These are phyloP conservation scores for Rhinophrynus dorsalis DNA, from an alignment of 2,797 vertebrate species.

Conservation along the genomic window DNA sequence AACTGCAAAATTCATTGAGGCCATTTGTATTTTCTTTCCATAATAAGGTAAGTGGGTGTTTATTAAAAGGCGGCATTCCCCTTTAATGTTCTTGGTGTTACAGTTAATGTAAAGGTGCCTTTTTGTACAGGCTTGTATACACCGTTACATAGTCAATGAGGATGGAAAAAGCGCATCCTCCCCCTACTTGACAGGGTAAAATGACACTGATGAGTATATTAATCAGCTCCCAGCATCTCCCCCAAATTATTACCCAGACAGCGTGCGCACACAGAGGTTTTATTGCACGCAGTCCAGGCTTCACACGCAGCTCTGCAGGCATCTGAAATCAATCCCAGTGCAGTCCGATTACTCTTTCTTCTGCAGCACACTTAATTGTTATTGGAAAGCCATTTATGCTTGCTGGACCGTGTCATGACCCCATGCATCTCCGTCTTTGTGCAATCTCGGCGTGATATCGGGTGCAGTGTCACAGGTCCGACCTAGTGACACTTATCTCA, in stretches of 20 bases:
- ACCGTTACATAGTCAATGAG: too few species aligned
- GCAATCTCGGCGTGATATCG: neutral
- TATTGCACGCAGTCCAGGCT: constrained; percentile 6
- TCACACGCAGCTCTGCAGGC: neutral
- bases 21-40: too few species aligned
- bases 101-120: too few species aligned
- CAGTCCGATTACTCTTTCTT: constrained; percentile 2
- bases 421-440: constrained; percentile 7
- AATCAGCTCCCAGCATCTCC: neutral
- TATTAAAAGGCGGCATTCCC: too few species aligned
- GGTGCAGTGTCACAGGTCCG: neutral
- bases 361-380: constrained; percentile 34
- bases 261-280: neutral
- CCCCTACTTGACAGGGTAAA: too few species aligned
- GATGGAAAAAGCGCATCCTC: too few species aligned
- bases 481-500: neutral
- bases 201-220: neutral
- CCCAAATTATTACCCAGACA: neutral
- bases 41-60: too few species aligned
- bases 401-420: constrained; percentile 36
- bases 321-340: constrained; percentile 17
- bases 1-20: too few species aligned
- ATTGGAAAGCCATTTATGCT: constrained; percentile 41
- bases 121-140: neutral
- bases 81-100: too few species aligned